A percentile compares a stretch with the other conserved stretches of the same genome.
These are phyloP conservation scores for Diabrotica virgifera DNA, from an alignment of 1,140 invertebrate species.

Conservation along the genomic window DNA sequence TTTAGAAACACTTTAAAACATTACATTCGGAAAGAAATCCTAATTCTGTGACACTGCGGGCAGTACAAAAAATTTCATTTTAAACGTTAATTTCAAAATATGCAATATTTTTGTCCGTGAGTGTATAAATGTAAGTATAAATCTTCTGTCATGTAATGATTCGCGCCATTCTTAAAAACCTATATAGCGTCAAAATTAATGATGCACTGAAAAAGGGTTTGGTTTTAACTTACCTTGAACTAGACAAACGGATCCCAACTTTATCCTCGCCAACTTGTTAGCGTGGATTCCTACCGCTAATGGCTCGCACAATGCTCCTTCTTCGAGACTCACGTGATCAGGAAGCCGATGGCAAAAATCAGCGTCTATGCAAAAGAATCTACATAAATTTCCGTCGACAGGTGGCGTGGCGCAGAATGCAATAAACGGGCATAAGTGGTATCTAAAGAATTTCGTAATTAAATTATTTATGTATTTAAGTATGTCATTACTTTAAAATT, in stretches of 20 bases:
- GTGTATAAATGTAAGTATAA: no score
- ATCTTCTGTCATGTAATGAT: no score
- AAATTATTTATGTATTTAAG: not conserved
- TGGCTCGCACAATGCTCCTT: constrained; percentile 90
- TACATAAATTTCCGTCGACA: constrained; percentile 75
- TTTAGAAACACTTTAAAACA: no score
- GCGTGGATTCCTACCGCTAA: constrained; percentile 89
- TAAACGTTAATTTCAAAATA: no score
- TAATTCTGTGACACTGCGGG: no score
- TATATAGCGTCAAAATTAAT: no score
- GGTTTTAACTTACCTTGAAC: constrained; percentile 63
- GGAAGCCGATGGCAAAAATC: constrained; percentile 93
- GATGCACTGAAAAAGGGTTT: no score
- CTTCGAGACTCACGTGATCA: constrained; percentile 82
- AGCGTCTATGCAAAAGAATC: constrained; percentile 84
- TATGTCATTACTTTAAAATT: no score
- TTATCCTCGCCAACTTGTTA: constrained; percentile 73
- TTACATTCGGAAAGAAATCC: no score
- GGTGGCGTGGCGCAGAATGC: constrained; percentile 88
- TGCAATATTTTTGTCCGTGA: no score
- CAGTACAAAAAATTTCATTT: no score
- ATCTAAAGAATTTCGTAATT: constrained; percentile 47
- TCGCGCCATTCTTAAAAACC: no score
- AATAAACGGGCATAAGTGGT: constrained; percentile 86
- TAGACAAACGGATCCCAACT: constrained; percentile 72